A percentile compares a stretch with the other conserved stretches of the same genome.
These are phyloP conservation scores for Anableps anableps DNA, from an alignment of 2,797 vertebrate species.

Conservation along the genomic window DNA sequence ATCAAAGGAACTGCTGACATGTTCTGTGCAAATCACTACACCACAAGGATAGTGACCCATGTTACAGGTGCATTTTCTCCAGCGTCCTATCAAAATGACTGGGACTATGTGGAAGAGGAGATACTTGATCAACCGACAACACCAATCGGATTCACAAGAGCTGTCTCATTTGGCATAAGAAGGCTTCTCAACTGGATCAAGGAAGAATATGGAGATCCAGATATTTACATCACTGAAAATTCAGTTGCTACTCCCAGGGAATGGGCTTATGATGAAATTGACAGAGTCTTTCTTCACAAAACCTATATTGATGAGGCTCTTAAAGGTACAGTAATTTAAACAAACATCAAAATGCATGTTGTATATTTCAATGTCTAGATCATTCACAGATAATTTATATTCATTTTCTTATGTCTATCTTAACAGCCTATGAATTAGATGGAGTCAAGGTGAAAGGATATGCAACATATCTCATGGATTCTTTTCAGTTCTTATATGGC, in stretches of 20 bases:
- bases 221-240: constrained; percentile 91
- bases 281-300: constrained; percentile 89
- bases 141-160: constrained; percentile 67
- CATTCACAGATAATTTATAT: background rate
- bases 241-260: constrained; percentile 79
- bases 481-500: constrained; percentile 90
- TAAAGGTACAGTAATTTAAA: constrained; percentile 84
- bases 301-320: constrained; percentile 93
- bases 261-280: constrained; percentile 78
- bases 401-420: constrained; percentile 20
- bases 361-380: background rate
- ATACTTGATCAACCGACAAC: constrained; percentile 80
- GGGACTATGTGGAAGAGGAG: constrained; percentile 70
- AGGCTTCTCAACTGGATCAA: constrained; percentile 94
- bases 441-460: constrained; percentile 90
- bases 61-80: constrained; percentile 77
- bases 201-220: constrained; percentile 89
- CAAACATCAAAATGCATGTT: background rate
- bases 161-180: constrained; percentile 89
- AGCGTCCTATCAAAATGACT: constrained; percentile 83
- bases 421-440: constrained; percentile 88
- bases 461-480: constrained; percentile 89
- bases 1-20: constrained; percentile 90
- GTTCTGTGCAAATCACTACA: constrained; percentile 91
- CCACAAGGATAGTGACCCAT: constrained; percentile 80